Evolutionary conservation across 2,113 vertebrate genomes (phyloP).

Genomic region (Coracopsis vasa): DNA sequence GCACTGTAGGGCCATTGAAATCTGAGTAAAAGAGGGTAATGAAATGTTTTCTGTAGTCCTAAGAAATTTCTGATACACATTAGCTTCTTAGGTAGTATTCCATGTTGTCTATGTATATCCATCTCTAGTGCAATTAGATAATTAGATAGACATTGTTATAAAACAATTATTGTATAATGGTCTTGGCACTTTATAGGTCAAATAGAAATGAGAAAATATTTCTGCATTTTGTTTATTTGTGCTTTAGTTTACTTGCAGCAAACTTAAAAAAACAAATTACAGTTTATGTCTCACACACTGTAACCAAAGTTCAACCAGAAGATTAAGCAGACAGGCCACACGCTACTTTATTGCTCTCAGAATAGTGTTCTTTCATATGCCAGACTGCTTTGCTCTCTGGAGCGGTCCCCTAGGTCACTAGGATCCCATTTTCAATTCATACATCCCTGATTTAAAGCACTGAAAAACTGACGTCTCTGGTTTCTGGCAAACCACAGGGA

Average conservation of each 20-base stretch:
- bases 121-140: not conserved
- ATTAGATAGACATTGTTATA: not conserved
- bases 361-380: not conserved
- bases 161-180: not conserved
- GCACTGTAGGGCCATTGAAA: not conserved
- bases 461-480: not conserved
- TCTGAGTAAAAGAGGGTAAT: not conserved
- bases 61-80: not conserved
- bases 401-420: not conserved
- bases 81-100: not conserved
- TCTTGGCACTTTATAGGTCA: not conserved
- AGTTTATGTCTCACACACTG: fast-evolving
- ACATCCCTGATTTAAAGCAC: not conserved
- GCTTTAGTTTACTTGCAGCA: not conserved
- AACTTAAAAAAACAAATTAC: not conserved
- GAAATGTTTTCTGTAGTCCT: not conserved
- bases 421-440: not conserved
- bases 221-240: not conserved
- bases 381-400: not conserved
- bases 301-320: not conserved
- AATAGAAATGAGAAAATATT: not conserved
- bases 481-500: slow-evolving; percentile 11
- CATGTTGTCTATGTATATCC: not conserved
- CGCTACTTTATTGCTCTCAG: not conserved
- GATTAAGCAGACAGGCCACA: not conserved